Conservation (phyloP, 1,140 invertebrate species). For the Aphidius ervi region DNA sequence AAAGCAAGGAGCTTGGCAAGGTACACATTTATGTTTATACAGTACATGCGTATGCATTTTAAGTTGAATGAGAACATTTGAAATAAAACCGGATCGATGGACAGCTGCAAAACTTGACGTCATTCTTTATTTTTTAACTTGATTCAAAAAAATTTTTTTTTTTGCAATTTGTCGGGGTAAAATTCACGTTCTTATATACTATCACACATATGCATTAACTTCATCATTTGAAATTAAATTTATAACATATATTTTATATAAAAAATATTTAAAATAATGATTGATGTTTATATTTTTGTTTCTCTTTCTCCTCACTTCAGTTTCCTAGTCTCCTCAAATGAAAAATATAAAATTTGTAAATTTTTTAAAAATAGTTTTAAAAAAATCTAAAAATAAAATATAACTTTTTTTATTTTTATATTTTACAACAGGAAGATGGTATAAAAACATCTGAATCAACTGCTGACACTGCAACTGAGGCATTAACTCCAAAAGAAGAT, state of each 20-base stretch:
- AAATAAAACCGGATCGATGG: constrained; percentile 27
- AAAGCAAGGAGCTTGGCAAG: constrained; percentile 58
- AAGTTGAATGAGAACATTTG: not conserved
- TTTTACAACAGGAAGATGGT: constrained; percentile 45
- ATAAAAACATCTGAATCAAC: constrained; percentile 38
- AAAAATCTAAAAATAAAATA: not conserved
- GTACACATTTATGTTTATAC: not conserved
- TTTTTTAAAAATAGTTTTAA: not conserved
- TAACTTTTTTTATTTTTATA: constrained; percentile 10
- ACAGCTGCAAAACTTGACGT: constrained; percentile 37
- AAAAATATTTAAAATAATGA: too few species aligned
- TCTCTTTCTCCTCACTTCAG: too few species aligned
- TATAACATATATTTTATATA: too few species aligned
- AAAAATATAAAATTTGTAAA: constrained; percentile 1
- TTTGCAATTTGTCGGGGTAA: not conserved
- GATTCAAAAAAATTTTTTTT: not conserved
- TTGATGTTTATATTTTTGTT: too few species aligned
- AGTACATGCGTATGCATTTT: constrained; percentile 1
- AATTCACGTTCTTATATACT: constrained; percentile 2
- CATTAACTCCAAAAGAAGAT: constrained; percentile 46
- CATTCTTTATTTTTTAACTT: constrained; percentile 18
- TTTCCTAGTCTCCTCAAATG: too few species aligned
- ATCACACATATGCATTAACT: not conserved
- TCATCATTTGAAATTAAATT: not conserved
- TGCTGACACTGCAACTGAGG: constrained; percentile 31